Base-by-base conservation (phyloP, 2,797 vertebrate genomes). In the Gila robusta region DNA sequence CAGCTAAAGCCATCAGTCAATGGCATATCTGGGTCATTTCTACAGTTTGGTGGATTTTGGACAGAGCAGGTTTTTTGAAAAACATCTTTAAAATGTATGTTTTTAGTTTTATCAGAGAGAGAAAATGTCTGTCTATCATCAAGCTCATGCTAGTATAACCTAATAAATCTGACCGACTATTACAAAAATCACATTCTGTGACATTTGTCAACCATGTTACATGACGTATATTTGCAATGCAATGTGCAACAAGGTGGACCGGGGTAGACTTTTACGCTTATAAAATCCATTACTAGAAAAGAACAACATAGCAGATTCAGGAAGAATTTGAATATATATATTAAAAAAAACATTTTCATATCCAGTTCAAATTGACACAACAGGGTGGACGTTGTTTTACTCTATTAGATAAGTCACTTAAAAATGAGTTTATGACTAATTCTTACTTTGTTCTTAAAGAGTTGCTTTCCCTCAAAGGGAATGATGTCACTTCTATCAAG, bases 1-100 rank as follows among this genome's bases (percentile, higher is more conserved):
- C 81, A 74, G 76, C 28, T 54, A 80, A 79, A 54, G 21, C 32
- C 81, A 79, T 83, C 79, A 62, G 76, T 80, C 69, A 52, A 66
- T 79, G 26, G 37, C 54, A 84, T 35, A 41, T 84, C 64, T 66
- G 64, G 64, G 64, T 32, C 28, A 17, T 66, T 66, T 17, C 26
- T 66, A 8, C 14, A 32, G 28, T 66, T 32, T 66, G 64, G 2
- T 17, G 64, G 10, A 26, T 62, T 62, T 62, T 26, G n/a, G 56
- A 59, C 23, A 59, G 56, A n/a, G 23, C 23, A 12, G 10, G 9
- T n/a, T 59, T 59, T 9, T 59, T n/a, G 3, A 16, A 16, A 66
- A 32, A 32, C 12, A 66, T 16, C 14, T 66, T 66, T 66, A 32
- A 66, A 66, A 17, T 32, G 3, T 66, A 66, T 66, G 26, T 17